Conservation (phyloP, 2,888 invertebrate species). For the Trissolcus japonicus region DNA sequence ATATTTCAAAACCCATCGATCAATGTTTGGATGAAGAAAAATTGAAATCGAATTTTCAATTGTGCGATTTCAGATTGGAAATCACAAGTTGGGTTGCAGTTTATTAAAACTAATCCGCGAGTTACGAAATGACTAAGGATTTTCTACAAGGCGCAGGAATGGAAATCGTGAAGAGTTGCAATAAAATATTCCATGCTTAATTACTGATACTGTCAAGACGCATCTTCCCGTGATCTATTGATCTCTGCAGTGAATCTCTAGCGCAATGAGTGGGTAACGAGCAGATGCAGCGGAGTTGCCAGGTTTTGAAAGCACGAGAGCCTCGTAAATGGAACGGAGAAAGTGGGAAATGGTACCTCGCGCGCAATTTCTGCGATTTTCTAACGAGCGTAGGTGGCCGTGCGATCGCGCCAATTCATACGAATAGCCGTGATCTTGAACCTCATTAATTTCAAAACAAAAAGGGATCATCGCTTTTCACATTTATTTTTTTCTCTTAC, state of each 20-base stretch:
- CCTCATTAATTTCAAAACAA: slow-evolving; percentile 46
- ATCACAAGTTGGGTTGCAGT: neutral
- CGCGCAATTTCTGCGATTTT: slow-evolving; percentile 56
- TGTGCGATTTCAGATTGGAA: no score
- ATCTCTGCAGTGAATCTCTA: slow-evolving; percentile 42
- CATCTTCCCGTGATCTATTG: slow-evolving; percentile 55
- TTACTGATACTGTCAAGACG: slow-evolving; percentile 45
- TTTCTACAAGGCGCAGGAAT: slow-evolving; percentile 39
- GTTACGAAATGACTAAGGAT: slow-evolving; percentile 27
- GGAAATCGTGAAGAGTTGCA: slow-evolving; percentile 36
- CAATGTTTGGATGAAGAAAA: no score
- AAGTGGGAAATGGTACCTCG: slow-evolving; percentile 64
- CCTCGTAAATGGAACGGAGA: slow-evolving; percentile 60
- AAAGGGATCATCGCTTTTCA: slow-evolving; percentile 23
- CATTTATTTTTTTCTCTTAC: slow-evolving; percentile 6
- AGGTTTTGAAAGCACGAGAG: slow-evolving; percentile 56
- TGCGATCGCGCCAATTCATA: slow-evolving; percentile 33
- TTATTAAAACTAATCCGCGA: slow-evolving; percentile 4
- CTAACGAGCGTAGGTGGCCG: slow-evolving; percentile 44
- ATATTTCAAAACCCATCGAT: no score
- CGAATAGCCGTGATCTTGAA: slow-evolving; percentile 52
- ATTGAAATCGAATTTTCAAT: no score
- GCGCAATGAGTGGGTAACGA: slow-evolving; percentile 50
- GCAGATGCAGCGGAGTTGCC: slow-evolving; percentile 33
- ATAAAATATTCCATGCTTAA: slow-evolving; percentile 43